A percentile compares a stretch with the other conserved stretches of the same genome.
phyloP scores from a whole-genome alignment of 2,797 vertebrate species.

The Alca torda region DNA sequence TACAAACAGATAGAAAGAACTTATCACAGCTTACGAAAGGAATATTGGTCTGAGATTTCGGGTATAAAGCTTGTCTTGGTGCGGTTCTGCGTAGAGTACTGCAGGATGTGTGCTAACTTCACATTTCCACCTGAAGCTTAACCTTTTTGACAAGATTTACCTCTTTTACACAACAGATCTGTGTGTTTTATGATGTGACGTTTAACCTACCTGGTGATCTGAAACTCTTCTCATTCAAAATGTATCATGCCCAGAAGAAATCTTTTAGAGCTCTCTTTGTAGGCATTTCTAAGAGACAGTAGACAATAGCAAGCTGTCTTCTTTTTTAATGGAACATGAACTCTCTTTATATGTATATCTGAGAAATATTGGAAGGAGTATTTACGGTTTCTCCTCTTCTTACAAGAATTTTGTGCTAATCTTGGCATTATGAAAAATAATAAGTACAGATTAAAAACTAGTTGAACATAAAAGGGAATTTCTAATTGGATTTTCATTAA shows the following conservation, averaged over 20 bases:
- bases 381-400: not conserved
- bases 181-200: fast-evolving
- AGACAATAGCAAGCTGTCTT: not conserved
- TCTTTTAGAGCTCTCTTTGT: not conserved
- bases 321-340: not conserved
- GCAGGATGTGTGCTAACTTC: not conserved
- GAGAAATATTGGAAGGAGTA: fast-evolving
- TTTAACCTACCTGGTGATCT: not conserved
- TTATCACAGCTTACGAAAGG: fast-evolving
- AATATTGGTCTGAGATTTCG: not conserved
- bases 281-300: not conserved
- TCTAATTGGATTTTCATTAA: not conserved
- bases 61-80: not conserved
- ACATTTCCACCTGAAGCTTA: not conserved
- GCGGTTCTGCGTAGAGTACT: not conserved
- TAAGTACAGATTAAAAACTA: not conserved
- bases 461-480: not conserved
- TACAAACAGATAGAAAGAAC: not conserved
- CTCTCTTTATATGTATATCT: fast-evolving
- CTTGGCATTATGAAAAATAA: not conserved
- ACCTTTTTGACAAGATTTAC: not conserved
- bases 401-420: not conserved
- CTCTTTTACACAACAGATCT: not conserved
- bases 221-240: not conserved
- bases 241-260: not conserved